phyloP scores from a whole-genome alignment of 2,797 vertebrate species.

The Paedocypris micromegethes region DNA sequence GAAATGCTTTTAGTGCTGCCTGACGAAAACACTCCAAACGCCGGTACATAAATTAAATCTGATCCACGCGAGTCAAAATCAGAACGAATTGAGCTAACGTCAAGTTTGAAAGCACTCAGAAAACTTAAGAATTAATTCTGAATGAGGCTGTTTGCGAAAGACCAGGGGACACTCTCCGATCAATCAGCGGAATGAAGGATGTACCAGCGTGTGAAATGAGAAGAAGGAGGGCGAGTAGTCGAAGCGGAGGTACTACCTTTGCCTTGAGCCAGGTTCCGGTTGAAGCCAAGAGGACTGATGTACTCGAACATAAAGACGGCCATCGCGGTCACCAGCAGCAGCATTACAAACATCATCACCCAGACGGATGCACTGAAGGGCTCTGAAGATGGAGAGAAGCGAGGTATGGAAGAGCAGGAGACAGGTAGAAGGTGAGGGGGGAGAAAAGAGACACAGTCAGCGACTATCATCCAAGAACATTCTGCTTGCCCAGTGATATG shows the following conservation, averaged over 20 bases:
- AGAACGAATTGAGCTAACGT: constrained; percentile 11
- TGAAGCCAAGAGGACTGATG: constrained; percentile 95
- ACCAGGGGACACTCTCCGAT: constrained; percentile 7
- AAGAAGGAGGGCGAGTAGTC: neutral
- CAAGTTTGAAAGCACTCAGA: constrained; percentile 4
- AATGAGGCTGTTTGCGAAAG: constrained; percentile 3
- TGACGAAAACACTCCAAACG: constrained; percentile 6
- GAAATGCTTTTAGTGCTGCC: constrained; percentile 3
- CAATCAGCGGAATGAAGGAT: neutral
- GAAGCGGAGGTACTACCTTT: constrained; percentile 74
- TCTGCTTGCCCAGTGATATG: constrained; percentile 51
- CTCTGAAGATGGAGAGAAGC: constrained; percentile 65
- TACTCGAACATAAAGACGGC: constrained; percentile 98
- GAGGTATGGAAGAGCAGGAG: neutral
- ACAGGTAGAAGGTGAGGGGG: neutral
- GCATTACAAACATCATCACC: constrained; percentile 99
- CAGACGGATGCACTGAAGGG: constrained; percentile 98
- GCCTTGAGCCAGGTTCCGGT: constrained; percentile 91
- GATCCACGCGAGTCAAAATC: constrained; percentile 14
- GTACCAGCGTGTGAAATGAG: neutral
- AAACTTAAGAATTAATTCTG: constrained; percentile 2
- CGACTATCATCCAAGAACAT: constrained; percentile 54
- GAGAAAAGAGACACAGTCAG: constrained; percentile 23
- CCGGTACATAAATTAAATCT: constrained; percentile 6
- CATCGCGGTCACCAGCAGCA: constrained; percentile 93